Evolutionary conservation across 2,113 vertebrate genomes (phyloP).

Genomic region (Heterochromis multidens): DNA sequence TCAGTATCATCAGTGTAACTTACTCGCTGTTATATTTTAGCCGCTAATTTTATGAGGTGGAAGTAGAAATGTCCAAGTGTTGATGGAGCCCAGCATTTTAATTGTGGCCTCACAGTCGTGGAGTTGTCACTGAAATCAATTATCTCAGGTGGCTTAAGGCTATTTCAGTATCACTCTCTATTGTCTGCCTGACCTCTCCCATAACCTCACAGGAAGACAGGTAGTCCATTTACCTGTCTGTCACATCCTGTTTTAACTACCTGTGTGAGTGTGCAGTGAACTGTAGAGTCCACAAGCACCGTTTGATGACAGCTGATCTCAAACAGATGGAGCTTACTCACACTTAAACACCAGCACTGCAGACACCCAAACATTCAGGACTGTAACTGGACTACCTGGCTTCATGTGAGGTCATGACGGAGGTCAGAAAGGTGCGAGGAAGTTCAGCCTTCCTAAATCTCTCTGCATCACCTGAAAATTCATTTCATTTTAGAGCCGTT

Average conservation of each 20-base stretch:
- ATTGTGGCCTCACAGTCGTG: background rate
- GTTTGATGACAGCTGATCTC: background rate
- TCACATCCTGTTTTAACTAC: background rate
- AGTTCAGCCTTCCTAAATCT: background rate
- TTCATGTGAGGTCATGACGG: background rate
- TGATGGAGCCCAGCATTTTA: background rate
- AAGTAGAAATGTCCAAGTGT: background rate
- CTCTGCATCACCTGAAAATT: background rate
- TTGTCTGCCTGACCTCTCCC: background rate
- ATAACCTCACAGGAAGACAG: conserved; percentile 5
- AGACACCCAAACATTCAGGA: conserved; percentile 3
- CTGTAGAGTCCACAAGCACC: background rate
- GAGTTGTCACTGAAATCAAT: background rate
- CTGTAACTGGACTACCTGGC: background rate
- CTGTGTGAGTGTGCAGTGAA: background rate
- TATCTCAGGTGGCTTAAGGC: background rate
- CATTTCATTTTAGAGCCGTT: background rate
- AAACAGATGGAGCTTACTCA: background rate
- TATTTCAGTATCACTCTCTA: background rate
- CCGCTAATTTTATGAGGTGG: background rate
- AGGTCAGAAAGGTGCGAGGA: background rate
- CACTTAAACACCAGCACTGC: background rate
- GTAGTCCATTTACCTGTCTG: background rate
- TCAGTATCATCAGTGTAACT: background rate
- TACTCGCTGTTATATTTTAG: background rate